These are phyloP conservation scores for Amazona vittata DNA, from an alignment of 2,113 vertebrate species.

Conservation along the genomic window DNA sequence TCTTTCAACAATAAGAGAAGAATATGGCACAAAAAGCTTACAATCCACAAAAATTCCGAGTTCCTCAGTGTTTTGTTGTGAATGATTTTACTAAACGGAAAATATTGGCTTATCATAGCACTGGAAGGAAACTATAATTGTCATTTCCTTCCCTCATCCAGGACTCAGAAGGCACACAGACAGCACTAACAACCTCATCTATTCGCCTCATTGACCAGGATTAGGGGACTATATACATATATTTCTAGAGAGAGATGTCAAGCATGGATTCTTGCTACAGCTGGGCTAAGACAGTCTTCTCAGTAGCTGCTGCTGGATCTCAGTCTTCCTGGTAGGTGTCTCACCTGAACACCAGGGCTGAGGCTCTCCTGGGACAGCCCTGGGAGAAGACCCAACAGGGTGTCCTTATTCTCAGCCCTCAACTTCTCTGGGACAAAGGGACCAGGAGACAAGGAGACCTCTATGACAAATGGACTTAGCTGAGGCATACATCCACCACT, in stretches of 20 bases:
- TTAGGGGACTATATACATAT: not conserved
- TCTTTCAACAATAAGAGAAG: not conserved
- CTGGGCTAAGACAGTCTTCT: not conserved
- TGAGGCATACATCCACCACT: not conserved
- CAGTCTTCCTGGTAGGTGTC: not conserved
- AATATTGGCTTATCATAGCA: not conserved
- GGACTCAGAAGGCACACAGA: not conserved
- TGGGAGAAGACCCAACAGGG: not conserved
- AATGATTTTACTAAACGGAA: not conserved
- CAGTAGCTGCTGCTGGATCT: not conserved
- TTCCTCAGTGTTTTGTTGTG: not conserved
- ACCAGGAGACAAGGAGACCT: not conserved
- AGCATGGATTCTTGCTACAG: not conserved
- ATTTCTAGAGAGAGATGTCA: not conserved
- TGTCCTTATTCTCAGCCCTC: not conserved
- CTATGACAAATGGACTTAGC: rapidly evolving
- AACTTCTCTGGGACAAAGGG: not conserved
- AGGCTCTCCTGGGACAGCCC: not conserved
- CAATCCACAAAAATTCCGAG: not conserved
- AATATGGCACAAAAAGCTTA: not conserved
- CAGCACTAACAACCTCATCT: not conserved
- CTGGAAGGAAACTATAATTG: not conserved
- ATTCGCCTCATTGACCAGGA: not conserved
- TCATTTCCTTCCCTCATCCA: not conserved
- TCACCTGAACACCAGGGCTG: not conserved